Evolutionary conservation across 2,888 invertebrate genomes (phyloP), one percentile per base, ranked within the genome.

Genomic region (Pantelozetes paolii): DNA sequence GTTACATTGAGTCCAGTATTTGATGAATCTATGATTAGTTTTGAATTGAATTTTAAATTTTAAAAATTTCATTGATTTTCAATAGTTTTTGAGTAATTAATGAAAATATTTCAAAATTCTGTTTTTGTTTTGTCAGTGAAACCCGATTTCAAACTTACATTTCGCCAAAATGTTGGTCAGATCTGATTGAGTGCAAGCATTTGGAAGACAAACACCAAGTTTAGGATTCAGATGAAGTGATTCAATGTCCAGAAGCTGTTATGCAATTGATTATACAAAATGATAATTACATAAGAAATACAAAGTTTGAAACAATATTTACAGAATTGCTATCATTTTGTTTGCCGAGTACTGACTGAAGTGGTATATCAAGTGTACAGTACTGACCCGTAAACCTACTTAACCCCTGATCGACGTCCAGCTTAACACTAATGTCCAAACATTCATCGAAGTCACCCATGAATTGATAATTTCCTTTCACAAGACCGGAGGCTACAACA

Each of bases 391-490:
- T 23, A 45, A 69, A 26, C 18, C 28, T 45, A 15, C 1, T 45
- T 1, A 28, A 2, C 15, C 15, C 15, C 15, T 26, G 45, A 5
- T 45, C 23, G 18, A 13, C 11, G 8, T 36, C 57, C 11, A 54
- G 40, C 18, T n/a, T 40, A 6, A 54, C 57, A 20, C 13, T 28
- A 3, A 74, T 26, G 6, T 70, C 45, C 1, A 74, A 28, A 42
- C 74, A 74, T 32, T 74, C 71, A 36, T 74, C 74, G 50, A 71
- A 74, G 20, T 54, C 48, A 48, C 74, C 74, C 54, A 74, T 45
- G 54, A 71, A 59, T 59, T 74, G 74, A 54, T 54, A 32, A 23
- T 74, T 74, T 20, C 74, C 74, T 57, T 62, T 54, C 8, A 23
- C 71, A 8, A 71, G 13, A 40, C 74, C 74, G 1, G 74, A 26